These are phyloP conservation scores for Myotis brandtii DNA, from an alignment of 2,113 vertebrate genomes.

Conservation along the genomic window DNA sequence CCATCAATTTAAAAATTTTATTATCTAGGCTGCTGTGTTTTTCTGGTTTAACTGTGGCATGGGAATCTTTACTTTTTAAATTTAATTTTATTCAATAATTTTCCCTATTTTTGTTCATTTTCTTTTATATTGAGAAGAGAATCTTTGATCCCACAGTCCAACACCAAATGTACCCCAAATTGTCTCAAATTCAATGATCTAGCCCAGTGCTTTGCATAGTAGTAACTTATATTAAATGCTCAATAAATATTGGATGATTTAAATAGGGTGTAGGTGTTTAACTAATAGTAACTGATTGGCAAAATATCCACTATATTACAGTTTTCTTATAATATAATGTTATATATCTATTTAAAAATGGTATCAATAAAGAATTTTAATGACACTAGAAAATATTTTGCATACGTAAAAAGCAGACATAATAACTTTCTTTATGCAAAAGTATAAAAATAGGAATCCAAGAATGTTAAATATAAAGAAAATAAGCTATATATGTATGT, in stretches of 20 bases:
- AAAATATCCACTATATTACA: not conserved
- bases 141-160: not conserved
- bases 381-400: not conserved
- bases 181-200: not conserved
- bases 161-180: not conserved
- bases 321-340: not conserved
- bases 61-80: not conserved
- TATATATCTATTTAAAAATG: conserved; percentile 15
- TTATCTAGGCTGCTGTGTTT: not conserved
- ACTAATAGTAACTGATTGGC: not conserved
- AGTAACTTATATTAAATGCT: not conserved
- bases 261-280: not conserved
- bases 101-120: not conserved
- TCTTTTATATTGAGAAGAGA: not conserved
- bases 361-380: not conserved
- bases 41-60: not conserved
- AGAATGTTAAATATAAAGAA: conserved; percentile 32
- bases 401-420: not conserved
- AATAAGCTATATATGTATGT: not conserved
- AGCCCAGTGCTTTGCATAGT: not conserved
- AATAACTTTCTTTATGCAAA: not conserved
- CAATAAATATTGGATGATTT: not conserved
- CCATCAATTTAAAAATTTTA: conserved; percentile 34
- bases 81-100: not conserved
- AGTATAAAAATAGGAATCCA: conserved; percentile 18